Base-by-base conservation (phyloP, 1,140 invertebrate species). In the Wiebesia pumilae region DNA sequence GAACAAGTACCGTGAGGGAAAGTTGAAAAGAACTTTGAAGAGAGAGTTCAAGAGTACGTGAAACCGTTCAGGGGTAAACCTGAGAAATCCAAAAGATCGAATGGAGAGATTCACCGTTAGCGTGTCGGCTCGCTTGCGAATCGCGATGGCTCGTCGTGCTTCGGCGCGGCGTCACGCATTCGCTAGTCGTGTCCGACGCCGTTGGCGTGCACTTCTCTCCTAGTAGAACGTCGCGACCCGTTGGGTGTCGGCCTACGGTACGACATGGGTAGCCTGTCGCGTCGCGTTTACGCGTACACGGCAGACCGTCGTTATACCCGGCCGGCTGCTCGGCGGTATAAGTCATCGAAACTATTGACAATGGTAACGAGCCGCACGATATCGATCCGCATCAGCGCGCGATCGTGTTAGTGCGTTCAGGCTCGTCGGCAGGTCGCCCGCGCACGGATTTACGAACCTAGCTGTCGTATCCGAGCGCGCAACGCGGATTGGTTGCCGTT, bases 1-100 rank as follows among this genome's bases (percentile, higher is more conserved):
- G 94, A 96, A 97, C 96, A 97, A 97, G 96, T 97, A 97, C 96
- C 96, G 96, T 96, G 96, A 97, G 96, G 97, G 96, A 65, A 65
- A 65, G 62, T 7, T 65, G 62, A 65, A 65, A 65, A 65, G 62
- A 12, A 65, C 62, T 65, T 65, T 65, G 62, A 65, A 65, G 12
- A 65, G 62, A 65, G 62, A 65, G 62, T 65, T 12, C 3, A 65
- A 65, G 62, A 65, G 62, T 65, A 12, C 62, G 3, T 65, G 62
- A 65, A 65, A 65, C 12, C 12, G 62, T 65, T 12, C 97, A 97
- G 96, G 96, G 97, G 96, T 96, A 97, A 95, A 97, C 96, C 97
- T 96, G 93, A 93, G 93, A 94, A 94, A 94, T 94, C 94, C 94
- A 93, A 94, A 94, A 94, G 93, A 92, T 94, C 93, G 93, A 94